A percentile compares a stretch with the other conserved stretches of the same genome.
Evolutionary conservation across 2,888 invertebrate genomes (phyloP).

Genomic region (Pterostichus niger): DNA sequence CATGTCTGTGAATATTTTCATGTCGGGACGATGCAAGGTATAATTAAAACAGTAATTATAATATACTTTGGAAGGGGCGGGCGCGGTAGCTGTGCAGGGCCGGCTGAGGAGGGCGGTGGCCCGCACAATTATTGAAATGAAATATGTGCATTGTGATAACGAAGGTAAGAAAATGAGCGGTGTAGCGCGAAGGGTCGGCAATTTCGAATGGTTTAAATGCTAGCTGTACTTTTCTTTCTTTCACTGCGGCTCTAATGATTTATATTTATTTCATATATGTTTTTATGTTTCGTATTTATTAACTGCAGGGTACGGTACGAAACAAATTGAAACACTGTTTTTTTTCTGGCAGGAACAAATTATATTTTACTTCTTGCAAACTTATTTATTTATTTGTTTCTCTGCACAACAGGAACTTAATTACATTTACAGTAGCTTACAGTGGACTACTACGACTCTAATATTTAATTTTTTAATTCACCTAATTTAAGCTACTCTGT

Average conservation of each 20-base stretch:
- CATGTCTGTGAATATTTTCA: slow-evolving; percentile 67
- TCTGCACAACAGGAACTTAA: no score
- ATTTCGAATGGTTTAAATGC: not conserved
- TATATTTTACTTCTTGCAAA: no score
- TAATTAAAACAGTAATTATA: slow-evolving; percentile 73
- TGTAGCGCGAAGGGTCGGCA: not conserved
- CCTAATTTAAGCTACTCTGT: no score
- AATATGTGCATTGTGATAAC: slow-evolving; percentile 61
- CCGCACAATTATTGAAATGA: slow-evolving; percentile 65
- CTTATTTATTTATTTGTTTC: no score
- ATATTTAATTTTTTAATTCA: no score
- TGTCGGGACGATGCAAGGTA: slow-evolving; percentile 70
- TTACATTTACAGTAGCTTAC: no score
- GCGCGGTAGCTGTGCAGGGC: slow-evolving; percentile 34
- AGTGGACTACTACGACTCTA: no score
- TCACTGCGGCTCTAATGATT: not conserved
- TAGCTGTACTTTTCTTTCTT: not conserved
- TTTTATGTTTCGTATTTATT: not conserved
- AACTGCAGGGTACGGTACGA: not conserved
- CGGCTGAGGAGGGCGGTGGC: slow-evolving; percentile 15
- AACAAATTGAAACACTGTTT: no score
- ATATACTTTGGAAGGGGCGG: slow-evolving; percentile 69
- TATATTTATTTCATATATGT: slow-evolving; percentile 13
- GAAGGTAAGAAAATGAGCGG: slow-evolving; percentile 5
- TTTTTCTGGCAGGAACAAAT: no score